Evolutionary conservation across 2,113 vertebrate species (phyloP).

Genomic region (Salvelinus fontinalis): DNA sequence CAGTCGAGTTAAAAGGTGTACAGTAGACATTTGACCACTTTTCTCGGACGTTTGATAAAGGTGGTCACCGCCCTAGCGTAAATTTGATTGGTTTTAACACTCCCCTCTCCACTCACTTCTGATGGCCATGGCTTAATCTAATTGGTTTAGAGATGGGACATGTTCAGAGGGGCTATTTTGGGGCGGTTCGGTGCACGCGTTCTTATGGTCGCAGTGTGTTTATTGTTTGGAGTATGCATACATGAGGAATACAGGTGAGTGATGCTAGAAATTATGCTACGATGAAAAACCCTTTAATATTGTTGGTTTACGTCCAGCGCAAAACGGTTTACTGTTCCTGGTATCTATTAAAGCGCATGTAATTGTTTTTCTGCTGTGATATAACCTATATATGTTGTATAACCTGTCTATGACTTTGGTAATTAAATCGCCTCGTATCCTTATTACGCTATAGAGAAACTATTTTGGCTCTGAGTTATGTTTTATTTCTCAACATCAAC

Average conservation of each 20-base stretch:
- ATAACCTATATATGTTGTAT: background rate
- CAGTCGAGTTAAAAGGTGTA: background rate
- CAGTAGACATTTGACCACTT: background rate
- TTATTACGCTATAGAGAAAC: background rate
- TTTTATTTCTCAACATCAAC: background rate
- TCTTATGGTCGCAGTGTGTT: background rate
- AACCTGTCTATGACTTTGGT: background rate
- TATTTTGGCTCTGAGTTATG: background rate
- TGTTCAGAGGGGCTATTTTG: background rate
- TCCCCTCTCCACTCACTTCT: slow-evolving; percentile 62
- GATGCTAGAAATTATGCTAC: background rate
- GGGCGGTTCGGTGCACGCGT: slow-evolving; percentile 38
- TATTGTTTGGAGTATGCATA: background rate
- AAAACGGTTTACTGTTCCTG: too few relatives aligned
- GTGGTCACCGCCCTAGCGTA: slow-evolving; percentile 28
- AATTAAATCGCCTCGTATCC: background rate
- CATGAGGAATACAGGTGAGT: slow-evolving; percentile 3
- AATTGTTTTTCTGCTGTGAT: background rate
- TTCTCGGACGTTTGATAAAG: background rate
- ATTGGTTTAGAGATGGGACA: slow-evolving; percentile 59
- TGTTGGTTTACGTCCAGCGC: background rate
- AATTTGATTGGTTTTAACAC: slow-evolving; percentile 47
- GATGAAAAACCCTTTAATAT: background rate
- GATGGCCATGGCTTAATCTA: slow-evolving; percentile 39
- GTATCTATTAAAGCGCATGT: background rate